Conservation (phyloP, 2,113 vertebrate species). For the Psittacula cyanocephala region DNA sequence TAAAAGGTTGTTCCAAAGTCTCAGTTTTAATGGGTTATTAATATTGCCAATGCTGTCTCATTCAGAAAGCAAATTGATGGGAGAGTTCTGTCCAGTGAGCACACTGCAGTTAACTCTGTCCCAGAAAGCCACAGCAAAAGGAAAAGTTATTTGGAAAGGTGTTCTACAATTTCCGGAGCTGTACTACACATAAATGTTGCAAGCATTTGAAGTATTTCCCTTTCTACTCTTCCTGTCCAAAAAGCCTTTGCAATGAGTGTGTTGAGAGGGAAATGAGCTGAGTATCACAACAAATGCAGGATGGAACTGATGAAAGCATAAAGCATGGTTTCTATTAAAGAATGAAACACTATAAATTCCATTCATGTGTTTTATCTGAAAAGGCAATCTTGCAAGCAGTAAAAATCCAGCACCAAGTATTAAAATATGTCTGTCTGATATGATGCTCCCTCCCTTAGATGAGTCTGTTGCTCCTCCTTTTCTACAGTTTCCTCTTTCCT, state of each 20-base stretch:
- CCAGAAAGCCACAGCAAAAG: not conserved
- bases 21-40: not conserved
- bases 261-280: conserved; percentile 55
- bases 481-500: not conserved
- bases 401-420: conserved; percentile 50
- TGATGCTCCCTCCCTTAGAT: not conserved
- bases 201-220: not conserved
- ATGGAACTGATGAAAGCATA: conserved; percentile 51
- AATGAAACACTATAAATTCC: conserved; percentile 55
- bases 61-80: not conserved
- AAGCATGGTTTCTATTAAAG: conserved; percentile 49
- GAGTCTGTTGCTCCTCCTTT: not conserved
- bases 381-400: conserved; percentile 60
- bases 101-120: not conserved
- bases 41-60: not conserved
- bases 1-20: not conserved
- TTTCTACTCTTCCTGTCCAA: not conserved
- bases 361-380: conserved; percentile 58
- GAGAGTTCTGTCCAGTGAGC: not conserved
- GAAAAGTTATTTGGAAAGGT: not conserved
- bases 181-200: not conserved
- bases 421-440: conserved; percentile 32
- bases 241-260: conserved; percentile 1
- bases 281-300: not conserved
- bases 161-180: not conserved